Evolutionary conservation across 2,888 invertebrate genomes (phyloP).

Genomic region (Athalia rosae): DNA sequence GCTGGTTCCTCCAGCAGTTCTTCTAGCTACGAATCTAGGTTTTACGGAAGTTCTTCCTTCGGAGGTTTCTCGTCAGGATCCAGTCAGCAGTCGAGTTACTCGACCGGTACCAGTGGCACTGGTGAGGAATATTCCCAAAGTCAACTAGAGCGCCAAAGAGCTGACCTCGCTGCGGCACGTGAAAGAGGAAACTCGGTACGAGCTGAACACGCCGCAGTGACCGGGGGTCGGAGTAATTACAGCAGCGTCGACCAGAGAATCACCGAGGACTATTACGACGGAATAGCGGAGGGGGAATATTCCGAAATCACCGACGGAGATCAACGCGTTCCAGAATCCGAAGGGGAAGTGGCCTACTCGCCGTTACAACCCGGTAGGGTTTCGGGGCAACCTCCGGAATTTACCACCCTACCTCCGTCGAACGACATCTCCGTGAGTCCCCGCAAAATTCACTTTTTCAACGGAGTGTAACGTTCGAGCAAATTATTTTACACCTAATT

Average conservation of each 20-base stretch:
- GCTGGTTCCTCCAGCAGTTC: constrained; percentile 16
- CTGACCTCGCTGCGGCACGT: not conserved
- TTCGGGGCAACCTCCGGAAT: constrained; percentile 5
- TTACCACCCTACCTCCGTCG: not conserved
- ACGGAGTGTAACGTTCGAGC: not conserved
- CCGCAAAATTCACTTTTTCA: not conserved
- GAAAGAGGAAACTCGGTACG: not conserved
- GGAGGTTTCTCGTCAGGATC: not conserved
- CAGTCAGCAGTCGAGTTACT: constrained; percentile 45
- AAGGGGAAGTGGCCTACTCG: constrained; percentile 13
- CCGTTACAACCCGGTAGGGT: not conserved
- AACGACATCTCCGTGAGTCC: constrained; percentile 18
- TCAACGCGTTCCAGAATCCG: not conserved
- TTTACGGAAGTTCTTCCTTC: constrained; percentile 11
- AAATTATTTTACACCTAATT: not conserved
- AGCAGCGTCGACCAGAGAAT: constrained; percentile 12
- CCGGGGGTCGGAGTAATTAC: constrained; percentile 1
- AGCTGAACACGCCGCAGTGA: not conserved
- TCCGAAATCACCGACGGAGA: constrained; percentile 32
- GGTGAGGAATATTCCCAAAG: not conserved
- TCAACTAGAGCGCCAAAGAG: not conserved
- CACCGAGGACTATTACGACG: constrained; percentile 42
- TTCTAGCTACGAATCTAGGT: constrained; percentile 22
- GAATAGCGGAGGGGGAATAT: constrained; percentile 13
- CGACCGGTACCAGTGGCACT: constrained; percentile 2